Percentiles rank a stretch among this genome's conserved stretches.
Conservation (phyloP, 2,888 invertebrate genomes). For the Trypoxylon attenuatum region DNA sequence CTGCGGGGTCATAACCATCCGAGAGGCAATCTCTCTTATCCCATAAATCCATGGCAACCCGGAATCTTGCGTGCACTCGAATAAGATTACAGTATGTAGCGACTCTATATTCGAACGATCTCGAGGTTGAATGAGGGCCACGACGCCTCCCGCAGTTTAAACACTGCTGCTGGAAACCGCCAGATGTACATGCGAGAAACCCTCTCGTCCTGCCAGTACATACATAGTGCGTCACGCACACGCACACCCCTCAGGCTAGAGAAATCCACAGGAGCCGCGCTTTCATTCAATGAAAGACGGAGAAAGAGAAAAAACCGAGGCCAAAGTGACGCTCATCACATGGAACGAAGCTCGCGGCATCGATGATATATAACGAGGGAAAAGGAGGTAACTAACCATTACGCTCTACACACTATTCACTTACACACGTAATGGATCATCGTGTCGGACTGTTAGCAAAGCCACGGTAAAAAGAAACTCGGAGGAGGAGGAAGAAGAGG, state of each 20-base stretch:
- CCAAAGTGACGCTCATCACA: too few species aligned
- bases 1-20: background rate
- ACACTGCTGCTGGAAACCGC: conserved; percentile 20
- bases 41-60: conserved; percentile 4
- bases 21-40: conserved; percentile 6
- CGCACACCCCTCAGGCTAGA: background rate
- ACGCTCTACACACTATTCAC: too few species aligned
- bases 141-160: conserved; percentile 12
- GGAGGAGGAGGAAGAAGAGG: background rate
- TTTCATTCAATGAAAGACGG: background rate
- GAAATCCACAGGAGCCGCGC: background rate
- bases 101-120: background rate
- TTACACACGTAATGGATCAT: too few species aligned
- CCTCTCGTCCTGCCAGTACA: conserved; percentile 6
- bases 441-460: too few species aligned
- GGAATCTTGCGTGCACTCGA: conserved; percentile 6
- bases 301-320: background rate
- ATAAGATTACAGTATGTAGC: conserved; percentile 27
- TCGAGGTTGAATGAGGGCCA: conserved; percentile 9
- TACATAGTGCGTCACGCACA: conserved; percentile 3
- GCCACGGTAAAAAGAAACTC: background rate
- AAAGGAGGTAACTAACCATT: too few species aligned
- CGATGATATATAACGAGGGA: too few species aligned
- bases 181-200: conserved; percentile 31
- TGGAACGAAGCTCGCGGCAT: too few species aligned